A percentile compares a stretch with the other conserved stretches of the same genome.
phyloP scores from a whole-genome alignment of 1,140 invertebrate species.

The Calosoma granatense region DNA sequence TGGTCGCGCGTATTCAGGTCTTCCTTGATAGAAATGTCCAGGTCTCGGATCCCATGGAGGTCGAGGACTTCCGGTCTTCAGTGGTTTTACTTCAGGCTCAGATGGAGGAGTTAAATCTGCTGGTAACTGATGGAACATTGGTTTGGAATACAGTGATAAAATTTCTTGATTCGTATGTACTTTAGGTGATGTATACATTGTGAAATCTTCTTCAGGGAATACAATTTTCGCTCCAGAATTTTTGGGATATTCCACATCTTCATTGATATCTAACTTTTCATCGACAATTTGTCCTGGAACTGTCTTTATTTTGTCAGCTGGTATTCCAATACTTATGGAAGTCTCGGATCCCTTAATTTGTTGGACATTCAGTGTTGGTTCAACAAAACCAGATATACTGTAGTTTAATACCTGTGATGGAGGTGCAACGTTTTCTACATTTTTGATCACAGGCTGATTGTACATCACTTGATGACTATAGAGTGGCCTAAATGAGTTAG shows the following conservation, averaged over 20 bases:
- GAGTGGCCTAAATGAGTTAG: constrained; percentile 28
- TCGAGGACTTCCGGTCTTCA: constrained; percentile 19
- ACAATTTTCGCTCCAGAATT: constrained; percentile 25
- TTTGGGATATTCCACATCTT: constrained; percentile 24
- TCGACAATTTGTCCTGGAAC: constrained; percentile 32
- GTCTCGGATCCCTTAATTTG: constrained; percentile 29
- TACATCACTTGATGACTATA: constrained; percentile 18
- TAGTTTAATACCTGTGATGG: not conserved
- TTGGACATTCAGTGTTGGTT: constrained; percentile 21
- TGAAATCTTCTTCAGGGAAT: constrained; percentile 29
- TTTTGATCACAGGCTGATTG: constrained; percentile 13
- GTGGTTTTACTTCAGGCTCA: constrained; percentile 21
- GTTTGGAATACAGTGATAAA: constrained; percentile 29
- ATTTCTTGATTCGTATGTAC: constrained; percentile 20
- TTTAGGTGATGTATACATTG: constrained; percentile 5
- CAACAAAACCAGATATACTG: not conserved
- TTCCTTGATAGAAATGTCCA: constrained; percentile 31
- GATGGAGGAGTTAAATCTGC: constrained; percentile 32
- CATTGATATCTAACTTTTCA: constrained; percentile 26
- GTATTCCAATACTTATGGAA: constrained; percentile 30
- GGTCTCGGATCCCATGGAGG: constrained; percentile 33
- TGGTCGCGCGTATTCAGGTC: constrained; percentile 29
- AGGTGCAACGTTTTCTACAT: constrained; percentile 16
- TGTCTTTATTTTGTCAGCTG: constrained; percentile 23
- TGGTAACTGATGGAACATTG: constrained; percentile 33